Conservation (phyloP, 2,797 vertebrate genomes). For the Cyclopterus lumpus region DNA sequence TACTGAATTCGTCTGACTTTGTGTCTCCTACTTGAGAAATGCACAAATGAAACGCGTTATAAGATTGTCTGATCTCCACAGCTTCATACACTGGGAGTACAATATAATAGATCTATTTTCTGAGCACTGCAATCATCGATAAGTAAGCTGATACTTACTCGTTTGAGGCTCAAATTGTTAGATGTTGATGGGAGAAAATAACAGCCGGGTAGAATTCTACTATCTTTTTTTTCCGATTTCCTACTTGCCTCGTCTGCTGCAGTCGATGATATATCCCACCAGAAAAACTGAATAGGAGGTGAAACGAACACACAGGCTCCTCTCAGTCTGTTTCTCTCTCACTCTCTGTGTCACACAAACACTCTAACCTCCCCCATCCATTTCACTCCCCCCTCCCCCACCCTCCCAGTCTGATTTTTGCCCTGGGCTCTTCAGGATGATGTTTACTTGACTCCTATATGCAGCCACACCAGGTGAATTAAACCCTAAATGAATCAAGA, state of each 20-base stretch:
- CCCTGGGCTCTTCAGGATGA: conserved; percentile 60
- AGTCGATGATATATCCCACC: conserved; percentile 69
- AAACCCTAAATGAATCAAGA: conserved; percentile 30
- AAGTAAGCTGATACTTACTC: conserved; percentile 68
- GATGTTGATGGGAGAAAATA: conserved; percentile 47
- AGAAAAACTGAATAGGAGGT: conserved; percentile 80
- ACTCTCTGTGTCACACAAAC: conserved; percentile 66
- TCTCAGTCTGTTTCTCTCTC: conserved; percentile 55
- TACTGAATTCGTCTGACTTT: conserved; percentile 12
- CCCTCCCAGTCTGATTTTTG: conserved; percentile 56
- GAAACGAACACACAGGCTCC: conserved; percentile 68
- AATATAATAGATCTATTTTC: not conserved
- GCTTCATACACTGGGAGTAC: conserved; percentile 13
- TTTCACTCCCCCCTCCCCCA: conserved; percentile 9
- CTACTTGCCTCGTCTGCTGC: conserved; percentile 62
- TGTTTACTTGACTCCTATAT: conserved; percentile 73
- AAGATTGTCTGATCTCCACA: not conserved
- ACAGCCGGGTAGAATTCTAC: conserved; percentile 6
- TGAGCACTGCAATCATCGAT: conserved; percentile 12
- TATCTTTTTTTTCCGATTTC: conserved; percentile 43
- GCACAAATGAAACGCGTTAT: not conserved
- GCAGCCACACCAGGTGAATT: conserved; percentile 55
- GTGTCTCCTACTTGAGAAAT: conserved; percentile 7
- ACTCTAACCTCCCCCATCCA: conserved; percentile 46
- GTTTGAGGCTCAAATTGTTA: conserved; percentile 45